phyloP scores from a whole-genome alignment of 1,140 invertebrate genomes.

The Neodiprion fabricii region DNA sequence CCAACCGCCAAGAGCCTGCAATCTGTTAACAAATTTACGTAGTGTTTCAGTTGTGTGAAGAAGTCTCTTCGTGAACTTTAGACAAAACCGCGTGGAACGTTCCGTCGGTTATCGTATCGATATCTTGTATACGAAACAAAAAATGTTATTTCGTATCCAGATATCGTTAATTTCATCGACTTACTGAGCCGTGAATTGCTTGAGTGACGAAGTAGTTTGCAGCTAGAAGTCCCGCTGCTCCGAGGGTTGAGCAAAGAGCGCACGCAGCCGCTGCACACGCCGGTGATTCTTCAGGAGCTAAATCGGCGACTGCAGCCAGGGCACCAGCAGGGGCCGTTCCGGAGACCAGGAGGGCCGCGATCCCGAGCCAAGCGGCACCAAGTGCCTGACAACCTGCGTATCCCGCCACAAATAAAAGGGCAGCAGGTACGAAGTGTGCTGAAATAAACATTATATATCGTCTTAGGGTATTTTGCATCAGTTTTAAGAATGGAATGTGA shows the following conservation, averaged over 20 bases:
- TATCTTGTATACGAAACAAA: not conserved
- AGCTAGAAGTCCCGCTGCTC: conserved; percentile 64
- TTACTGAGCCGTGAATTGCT: conserved; percentile 66
- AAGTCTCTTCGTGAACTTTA: not conserved
- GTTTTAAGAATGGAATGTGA: not conserved
- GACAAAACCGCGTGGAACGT: not conserved
- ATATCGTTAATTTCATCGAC: conserved; percentile 31
- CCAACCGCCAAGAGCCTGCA: conserved; percentile 66
- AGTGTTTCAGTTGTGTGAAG: not conserved
- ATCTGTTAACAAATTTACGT: conserved; percentile 48
- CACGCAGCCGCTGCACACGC: conserved; percentile 64
- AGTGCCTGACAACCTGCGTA: conserved; percentile 68
- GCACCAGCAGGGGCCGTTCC: conserved; percentile 66
- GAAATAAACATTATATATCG: conserved; percentile 20
- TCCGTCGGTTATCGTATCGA: not conserved
- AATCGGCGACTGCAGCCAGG: conserved; percentile 65
- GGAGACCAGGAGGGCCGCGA: conserved; percentile 64
- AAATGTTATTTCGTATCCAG: conserved; percentile 8
- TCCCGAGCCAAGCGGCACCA: conserved; percentile 65
- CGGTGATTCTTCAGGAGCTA: conserved; percentile 62
- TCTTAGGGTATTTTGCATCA: conserved; percentile 8
- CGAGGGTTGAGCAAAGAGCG: conserved; percentile 65
- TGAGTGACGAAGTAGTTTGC: conserved; percentile 68
- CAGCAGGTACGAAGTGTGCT: conserved; percentile 68
- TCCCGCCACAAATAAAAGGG: conserved; percentile 66